Conservation (phyloP, 2,888 invertebrate genomes). For the Orthosia cruda region DNA sequence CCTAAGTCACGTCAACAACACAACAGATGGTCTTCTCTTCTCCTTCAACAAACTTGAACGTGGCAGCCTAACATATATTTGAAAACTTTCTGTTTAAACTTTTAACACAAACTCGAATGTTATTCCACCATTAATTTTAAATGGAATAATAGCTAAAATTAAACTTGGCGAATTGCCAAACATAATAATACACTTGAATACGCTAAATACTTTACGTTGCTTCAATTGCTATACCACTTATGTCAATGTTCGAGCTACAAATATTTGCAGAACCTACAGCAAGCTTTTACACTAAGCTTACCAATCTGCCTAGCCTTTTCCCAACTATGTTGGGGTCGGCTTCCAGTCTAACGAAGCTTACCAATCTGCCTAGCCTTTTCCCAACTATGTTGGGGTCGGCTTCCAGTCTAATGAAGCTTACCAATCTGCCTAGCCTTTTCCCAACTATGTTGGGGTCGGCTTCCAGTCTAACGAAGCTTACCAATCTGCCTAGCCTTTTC, state of each 20-base stretch:
- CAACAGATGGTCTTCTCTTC: slow-evolving; percentile 50
- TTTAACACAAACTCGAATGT: slow-evolving; percentile 33
- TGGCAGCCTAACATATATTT: slow-evolving; percentile 15
- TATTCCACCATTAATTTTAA: slow-evolving; percentile 52
- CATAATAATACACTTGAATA: slow-evolving; percentile 61
- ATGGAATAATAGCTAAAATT: slow-evolving; percentile 58
- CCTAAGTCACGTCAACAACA: slow-evolving; percentile 59
- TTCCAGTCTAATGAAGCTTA: too few species aligned
- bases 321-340: too few species aligned
- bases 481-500: too few species aligned
- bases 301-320: too few species aligned
- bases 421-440: too few species aligned
- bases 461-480: too few species aligned
- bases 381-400: too few species aligned
- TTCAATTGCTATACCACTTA: slow-evolving; percentile 54
- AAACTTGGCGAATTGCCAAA: slow-evolving; percentile 62
- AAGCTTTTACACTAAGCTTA: slow-evolving; percentile 13
- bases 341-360: too few species aligned
- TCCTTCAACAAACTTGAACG: slow-evolving; percentile 39
- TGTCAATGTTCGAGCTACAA: slow-evolving; percentile 37
- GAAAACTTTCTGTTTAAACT: slow-evolving; percentile 13
- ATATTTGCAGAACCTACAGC: slow-evolving; percentile 32
- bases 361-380: too few species aligned
- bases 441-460: too few species aligned
- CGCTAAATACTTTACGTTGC: slow-evolving; percentile 56